Base-by-base conservation (phyloP, 2,888 invertebrate species). In the Sarcophaga subvicina region DNA sequence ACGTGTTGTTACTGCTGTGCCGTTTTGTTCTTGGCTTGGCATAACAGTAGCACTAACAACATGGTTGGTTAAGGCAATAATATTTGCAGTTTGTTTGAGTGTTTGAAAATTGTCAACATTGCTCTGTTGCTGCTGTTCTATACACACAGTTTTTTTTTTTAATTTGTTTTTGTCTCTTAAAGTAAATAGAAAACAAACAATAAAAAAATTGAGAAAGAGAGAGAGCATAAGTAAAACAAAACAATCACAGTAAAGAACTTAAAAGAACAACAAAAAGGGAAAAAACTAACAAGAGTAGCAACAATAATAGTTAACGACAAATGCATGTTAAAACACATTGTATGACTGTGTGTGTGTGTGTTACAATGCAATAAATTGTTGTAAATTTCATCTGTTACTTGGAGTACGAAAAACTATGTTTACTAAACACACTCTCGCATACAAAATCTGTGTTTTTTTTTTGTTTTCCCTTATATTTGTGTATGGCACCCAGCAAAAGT, bases 401-500 rank as follows among this genome's bases (percentile, higher is more conserved):
- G 37, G 37, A 37, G 10, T 37, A 37, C 37, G 2, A 37, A 10
- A 37, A 10, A 37, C 37, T 37, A 37, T 37, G 37, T 37, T 37
- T 37, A 37, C 37, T 10, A 37, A 37, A 37, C 8, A 37, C 37
- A 37, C 54, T 17, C 54, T 17, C 54, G 0, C 54, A 12, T 17
- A 27, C 14, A 54, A 25, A 66, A 45, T 45, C 4, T 25, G 20
- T 76, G 3, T 76, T 60, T 66, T 3, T 73, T 73, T 75, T 14
- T 77, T 66, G 80, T 63, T n/a, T 66, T 27, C 27, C 62, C 17
- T 66, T 62, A 11, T 49, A 62, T 78, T 62, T 83, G 79, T 79
- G 20, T 20, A 70, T 84, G 84, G 87, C 87, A 87, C 87, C 84
- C 84, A 81, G 87, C 37, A 87, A 87, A 87, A 87, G 81, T 87